Evolutionary conservation across 1,140 invertebrate genomes (phyloP), one percentile per base, ranked within the genome.

Genomic region (Drosophila athabasca): DNA sequence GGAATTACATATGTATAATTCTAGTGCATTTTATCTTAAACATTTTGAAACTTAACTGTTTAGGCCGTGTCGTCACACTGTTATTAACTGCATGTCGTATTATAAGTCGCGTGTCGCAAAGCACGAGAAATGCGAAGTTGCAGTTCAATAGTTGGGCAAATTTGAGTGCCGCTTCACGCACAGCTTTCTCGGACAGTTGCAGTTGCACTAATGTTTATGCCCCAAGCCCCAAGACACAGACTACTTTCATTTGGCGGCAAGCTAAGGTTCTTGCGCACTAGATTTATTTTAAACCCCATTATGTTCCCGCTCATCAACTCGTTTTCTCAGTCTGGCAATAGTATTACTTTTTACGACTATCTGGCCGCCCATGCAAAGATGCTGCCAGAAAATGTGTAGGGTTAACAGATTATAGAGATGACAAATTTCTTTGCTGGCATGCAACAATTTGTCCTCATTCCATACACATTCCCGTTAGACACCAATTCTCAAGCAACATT

Each of bases 201-300:
- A 85, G 69, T 87, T 85, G 82, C 82, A 85, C 82, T 85, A 49
- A 71, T 76, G 66, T 79, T 79, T 80, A 76, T 49, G 64, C 69
- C 74, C 62, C 46, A n/a, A 26, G 55, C 59, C 58, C 45, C 49
- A 26, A 15, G 66, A 70, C 13, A 66, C 59, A 17, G n/a, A 26
- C 39, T 69, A 51, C 54, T 72, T 49, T 19, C 51, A 77, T 69
- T 84, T 84, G 72, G 80, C 80, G 80, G 76, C 72, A 84, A 84
- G 66, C 43, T n/a, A 51, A 17, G 31, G 67, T 51, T 50, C 75
- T 64, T 83, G 80, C 80, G 79, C 79, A 82, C 26, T 82, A 2
- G 41, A 44, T 48, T 15, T 6, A 13, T 31, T 58, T 46, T n/a
- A 68, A 73, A 61, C 11, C 3, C 4, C 11, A 39, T 4, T 11